phyloP scores from a whole-genome alignment of 1,140 invertebrate species.

The Pristionchus pacificus region DNA sequence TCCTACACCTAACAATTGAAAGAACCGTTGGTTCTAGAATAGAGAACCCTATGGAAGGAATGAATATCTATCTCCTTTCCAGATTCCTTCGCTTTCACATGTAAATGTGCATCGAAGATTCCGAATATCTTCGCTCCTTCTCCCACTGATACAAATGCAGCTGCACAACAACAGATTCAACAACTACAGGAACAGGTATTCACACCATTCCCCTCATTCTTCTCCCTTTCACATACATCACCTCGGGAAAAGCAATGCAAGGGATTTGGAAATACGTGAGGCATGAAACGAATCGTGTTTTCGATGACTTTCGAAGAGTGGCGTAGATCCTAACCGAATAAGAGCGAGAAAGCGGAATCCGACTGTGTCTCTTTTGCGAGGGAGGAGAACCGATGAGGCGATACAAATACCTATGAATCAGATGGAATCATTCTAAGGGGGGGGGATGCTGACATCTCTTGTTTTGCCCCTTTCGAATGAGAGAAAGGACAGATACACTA shows the following conservation, averaged over 20 bases:
- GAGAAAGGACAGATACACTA: conserved; percentile 9
- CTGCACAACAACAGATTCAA: conserved; percentile 29
- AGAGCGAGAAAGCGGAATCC: not conserved
- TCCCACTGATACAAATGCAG: conserved; percentile 24
- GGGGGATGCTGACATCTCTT: conserved; percentile 5
- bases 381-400: not conserved
- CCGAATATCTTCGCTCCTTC: conserved; percentile 16
- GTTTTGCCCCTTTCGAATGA: not conserved
- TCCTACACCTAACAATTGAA: conserved; percentile 8
- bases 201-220: too few species aligned
- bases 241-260: not conserved
- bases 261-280: not conserved
- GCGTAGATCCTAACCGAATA: not conserved
- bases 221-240: too few species aligned
- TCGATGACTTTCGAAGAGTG: not conserved
- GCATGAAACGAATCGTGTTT: not conserved
- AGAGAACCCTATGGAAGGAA: not conserved
- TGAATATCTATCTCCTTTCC: not conserved
- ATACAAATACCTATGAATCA: not conserved
- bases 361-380: too few species aligned
- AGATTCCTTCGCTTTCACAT: conserved; percentile 27
- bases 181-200: conserved; percentile 21
- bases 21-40: not conserved
- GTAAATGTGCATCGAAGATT: conserved; percentile 26
- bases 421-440: conserved; percentile 11